Base-by-base conservation (phyloP, 2,113 vertebrate species). In the Notothenia coriiceps region DNA sequence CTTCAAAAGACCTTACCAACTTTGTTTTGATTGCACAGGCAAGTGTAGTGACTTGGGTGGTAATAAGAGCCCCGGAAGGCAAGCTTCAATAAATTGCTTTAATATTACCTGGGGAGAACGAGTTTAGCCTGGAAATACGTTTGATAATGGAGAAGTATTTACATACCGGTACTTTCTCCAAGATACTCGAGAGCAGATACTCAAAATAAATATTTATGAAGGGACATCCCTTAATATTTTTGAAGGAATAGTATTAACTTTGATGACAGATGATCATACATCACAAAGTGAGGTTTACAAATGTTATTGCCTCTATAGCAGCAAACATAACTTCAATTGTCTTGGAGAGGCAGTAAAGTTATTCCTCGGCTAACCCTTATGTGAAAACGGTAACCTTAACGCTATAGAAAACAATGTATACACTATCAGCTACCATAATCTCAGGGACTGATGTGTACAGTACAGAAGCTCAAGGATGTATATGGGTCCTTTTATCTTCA, bases 1-100 rank as follows among this genome's bases (percentile, higher is more conserved):
- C 61, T 83, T 72, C 73, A 83, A 56, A 83, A 79, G 77, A 70
- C 85, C 80, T 83, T 40, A 57, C 12, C 51, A 54, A 47, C 29
- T 33, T 71, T 54, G 40, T 65, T 75, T 18, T 55, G 70, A 76
- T 83, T 46, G 49, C 44, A 40, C 14, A 22, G 54, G 67, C 40
- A 57, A 72, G 66, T 82, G 52, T 47, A 52, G 63, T 66, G 67
- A 60, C 12, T 22, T 25, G 8, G 60, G 15, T 60, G 56, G 33
- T 72, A 17, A 50, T 55, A 6, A 33, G 40, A 66, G 44, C 17
- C 55, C 64, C 18, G 6, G 65, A 20, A 60, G 56, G 64, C n/a
- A 64, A 54, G n/a, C 29, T 10, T 40, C 15, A 70, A 61, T 25
- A 4, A 61, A 61, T 15, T 33, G 25, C 46, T 74, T 77, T 59